phyloP scores from a whole-genome alignment of 1,140 invertebrate species.

The Dendroctonus ponderosae region DNA sequence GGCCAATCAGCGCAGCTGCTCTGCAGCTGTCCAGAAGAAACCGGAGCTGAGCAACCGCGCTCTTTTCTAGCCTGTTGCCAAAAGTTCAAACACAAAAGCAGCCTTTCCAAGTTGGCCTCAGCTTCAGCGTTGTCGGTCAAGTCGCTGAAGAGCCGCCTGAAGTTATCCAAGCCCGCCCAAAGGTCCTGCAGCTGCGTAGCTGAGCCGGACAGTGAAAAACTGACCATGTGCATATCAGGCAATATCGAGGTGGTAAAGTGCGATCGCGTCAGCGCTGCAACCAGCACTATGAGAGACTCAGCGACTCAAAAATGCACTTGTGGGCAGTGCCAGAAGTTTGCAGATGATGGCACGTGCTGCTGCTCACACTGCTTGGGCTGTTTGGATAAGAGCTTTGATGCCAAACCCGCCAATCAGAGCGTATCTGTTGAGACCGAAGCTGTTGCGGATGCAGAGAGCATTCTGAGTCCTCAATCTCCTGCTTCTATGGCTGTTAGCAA shows the following conservation, averaged over 20 bases:
- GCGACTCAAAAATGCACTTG: constrained; percentile 28
- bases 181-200: background rate
- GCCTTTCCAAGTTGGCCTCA: constrained; percentile 2
- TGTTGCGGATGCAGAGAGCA: too few species aligned
- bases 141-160: background rate
- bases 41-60: background rate
- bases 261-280: background rate
- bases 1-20: background rate
- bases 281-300: constrained; percentile 4
- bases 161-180: background rate
- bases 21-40: constrained; percentile 11
- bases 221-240: background rate
- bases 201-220: too few species aligned
- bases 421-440: background rate
- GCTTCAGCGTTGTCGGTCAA: constrained; percentile 10
- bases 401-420: constrained; percentile 17
- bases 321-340: constrained; percentile 16
- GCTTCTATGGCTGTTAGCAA: background rate
- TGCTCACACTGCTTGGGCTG: constrained; percentile 30
- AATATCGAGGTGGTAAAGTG: background rate
- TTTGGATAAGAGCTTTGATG: constrained; percentile 26
- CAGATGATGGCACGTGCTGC: constrained; percentile 29
- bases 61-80: background rate
- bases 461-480: too few species aligned
- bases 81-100: constrained; percentile 5